Evolutionary conservation across 2,113 vertebrate species (phyloP).

Genomic region (Cyanoderma ruficeps): DNA sequence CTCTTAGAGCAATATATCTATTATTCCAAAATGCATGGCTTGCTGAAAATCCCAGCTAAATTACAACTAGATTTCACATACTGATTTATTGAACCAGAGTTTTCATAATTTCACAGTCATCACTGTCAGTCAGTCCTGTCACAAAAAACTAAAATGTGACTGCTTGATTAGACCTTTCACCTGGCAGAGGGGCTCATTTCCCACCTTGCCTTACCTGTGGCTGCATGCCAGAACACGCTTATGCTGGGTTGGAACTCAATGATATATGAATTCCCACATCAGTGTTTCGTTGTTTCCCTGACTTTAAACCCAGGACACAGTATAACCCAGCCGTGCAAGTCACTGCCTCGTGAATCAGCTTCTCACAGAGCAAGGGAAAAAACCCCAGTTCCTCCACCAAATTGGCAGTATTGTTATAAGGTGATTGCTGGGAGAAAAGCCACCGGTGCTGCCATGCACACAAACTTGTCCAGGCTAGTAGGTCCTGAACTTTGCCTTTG

Average conservation of each 20-base stretch:
- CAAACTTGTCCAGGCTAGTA: slow-evolving; percentile 14
- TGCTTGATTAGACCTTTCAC: neutral
- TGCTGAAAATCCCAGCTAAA: neutral
- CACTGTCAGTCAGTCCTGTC: neutral
- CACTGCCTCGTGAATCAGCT: slow-evolving; percentile 40
- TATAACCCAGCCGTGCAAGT: slow-evolving; percentile 36
- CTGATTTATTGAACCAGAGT: neutral
- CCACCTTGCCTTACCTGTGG: neutral
- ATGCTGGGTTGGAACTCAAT: neutral
- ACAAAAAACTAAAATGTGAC: neutral
- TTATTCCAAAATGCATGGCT: neutral
- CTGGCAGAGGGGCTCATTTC: neutral
- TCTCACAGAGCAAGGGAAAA: neutral
- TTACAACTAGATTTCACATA: neutral
- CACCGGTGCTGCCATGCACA: neutral
- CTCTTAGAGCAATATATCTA: neutral
- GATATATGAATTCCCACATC: neutral
- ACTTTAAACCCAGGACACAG: slow-evolving; percentile 27
- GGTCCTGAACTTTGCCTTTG: slow-evolving; percentile 9
- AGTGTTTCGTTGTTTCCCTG: neutral
- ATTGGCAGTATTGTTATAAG: neutral
- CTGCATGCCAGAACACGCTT: neutral
- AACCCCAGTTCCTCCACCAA: neutral
- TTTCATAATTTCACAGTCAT: neutral
- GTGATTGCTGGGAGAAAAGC: slow-evolving; percentile 20